Conservation (phyloP, 2,888 invertebrate genomes). For the Tromatobia lineatoria region DNA sequence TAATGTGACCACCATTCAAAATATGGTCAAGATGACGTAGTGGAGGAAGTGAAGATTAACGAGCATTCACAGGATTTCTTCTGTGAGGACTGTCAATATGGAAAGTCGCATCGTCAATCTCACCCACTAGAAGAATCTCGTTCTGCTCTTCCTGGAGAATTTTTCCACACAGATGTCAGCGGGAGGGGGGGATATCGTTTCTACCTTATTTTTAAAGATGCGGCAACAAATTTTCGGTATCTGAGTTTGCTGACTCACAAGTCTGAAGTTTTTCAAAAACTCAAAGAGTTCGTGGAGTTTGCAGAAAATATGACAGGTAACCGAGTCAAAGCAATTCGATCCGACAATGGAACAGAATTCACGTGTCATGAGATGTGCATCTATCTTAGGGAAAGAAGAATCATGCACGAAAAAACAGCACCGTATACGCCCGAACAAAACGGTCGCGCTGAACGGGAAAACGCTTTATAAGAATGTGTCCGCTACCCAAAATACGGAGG, state of each 20-base stretch:
- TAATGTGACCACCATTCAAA: conserved; percentile 14
- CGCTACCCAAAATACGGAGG: no score
- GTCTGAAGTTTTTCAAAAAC: conserved; percentile 45
- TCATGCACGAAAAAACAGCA: conserved; percentile 59
- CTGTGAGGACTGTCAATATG: conserved; percentile 49
- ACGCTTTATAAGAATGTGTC: no score
- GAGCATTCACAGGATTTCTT: conserved; percentile 33
- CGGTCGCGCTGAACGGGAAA: conserved; percentile 68
- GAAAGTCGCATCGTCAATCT: background rate
- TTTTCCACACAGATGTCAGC: background rate
- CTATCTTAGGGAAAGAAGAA: conserved; percentile 44
- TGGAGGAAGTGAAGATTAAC: conserved; percentile 17
- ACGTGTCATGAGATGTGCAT: background rate
- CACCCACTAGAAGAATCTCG: background rate
- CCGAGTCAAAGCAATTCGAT: conserved; percentile 26
- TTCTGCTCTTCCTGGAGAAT: background rate
- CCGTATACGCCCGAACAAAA: conserved; percentile 70
- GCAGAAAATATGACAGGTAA: conserved; percentile 32
- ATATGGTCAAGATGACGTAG: conserved; percentile 27
- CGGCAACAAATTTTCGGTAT: conserved; percentile 54
- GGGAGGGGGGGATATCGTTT: conserved; percentile 56
- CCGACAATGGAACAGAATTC: conserved; percentile 41
- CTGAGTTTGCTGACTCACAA: conserved; percentile 61
- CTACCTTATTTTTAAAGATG: conserved; percentile 65
- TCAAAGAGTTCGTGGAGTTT: conserved; percentile 12